Conservation (phyloP, 2,113 vertebrate species). For the Etia nguti region DNA sequence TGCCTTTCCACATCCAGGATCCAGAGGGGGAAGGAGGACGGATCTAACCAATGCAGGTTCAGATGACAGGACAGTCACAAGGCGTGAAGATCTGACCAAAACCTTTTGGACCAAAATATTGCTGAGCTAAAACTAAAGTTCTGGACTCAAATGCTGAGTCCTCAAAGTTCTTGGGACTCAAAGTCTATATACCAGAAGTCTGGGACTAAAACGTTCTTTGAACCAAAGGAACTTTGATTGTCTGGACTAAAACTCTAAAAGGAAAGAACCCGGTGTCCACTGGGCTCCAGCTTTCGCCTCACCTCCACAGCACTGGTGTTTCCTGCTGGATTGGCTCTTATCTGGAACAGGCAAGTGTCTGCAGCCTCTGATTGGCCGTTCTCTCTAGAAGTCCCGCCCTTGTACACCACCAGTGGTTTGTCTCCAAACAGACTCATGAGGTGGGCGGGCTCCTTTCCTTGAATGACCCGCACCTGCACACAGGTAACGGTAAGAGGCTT, state of each 20-base stretch:
- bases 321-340: constrained; percentile 80
- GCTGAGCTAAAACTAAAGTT: not conserved
- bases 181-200: not conserved
- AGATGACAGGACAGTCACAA: not conserved
- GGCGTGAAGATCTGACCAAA: not conserved
- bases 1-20: constrained; percentile 82
- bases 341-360: constrained; percentile 81
- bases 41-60: constrained; percentile 3
- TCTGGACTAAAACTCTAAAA: not conserved
- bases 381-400: constrained; percentile 84
- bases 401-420: constrained; percentile 82
- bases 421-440: constrained; percentile 85
- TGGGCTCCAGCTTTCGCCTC: not conserved
- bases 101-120: not conserved
- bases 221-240: not conserved
- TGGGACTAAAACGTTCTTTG: not conserved
- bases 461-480: constrained; percentile 81
- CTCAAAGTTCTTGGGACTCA: not conserved
- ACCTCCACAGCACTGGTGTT: constrained; percentile 83
- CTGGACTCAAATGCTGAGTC: not conserved
- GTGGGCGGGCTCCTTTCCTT: constrained; percentile 88
- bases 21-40: constrained; percentile 72
- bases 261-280: not conserved
- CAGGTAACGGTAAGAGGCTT: not conserved
- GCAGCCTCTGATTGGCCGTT: constrained; percentile 73